These are phyloP conservation scores for Amphipoea lucens DNA, from an alignment of 2,888 invertebrate genomes.

Conservation along the genomic window DNA sequence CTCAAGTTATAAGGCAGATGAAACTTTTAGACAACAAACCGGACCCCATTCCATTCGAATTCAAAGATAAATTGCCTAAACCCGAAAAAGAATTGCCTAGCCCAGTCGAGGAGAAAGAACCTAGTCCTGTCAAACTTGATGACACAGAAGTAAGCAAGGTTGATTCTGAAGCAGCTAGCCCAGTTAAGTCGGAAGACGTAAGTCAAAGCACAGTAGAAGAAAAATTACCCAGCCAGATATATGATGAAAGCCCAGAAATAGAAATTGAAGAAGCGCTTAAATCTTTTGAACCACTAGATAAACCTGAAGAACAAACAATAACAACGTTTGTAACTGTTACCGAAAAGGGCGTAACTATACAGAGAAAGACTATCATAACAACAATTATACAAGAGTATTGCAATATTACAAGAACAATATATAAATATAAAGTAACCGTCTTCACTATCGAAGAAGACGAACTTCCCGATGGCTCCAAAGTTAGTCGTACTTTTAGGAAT, in stretches of 20 bases:
- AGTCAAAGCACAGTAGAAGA: slow-evolving; percentile 40
- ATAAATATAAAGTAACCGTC: slow-evolving; percentile 39
- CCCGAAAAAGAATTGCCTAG: slow-evolving; percentile 1
- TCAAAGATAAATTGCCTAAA: slow-evolving; percentile 39
- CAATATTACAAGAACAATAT: slow-evolving; percentile 1
- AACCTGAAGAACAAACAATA: slow-evolving; percentile 27
- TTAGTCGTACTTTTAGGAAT: neutral
- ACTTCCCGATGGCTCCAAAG: slow-evolving; percentile 26
- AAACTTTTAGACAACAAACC: slow-evolving; percentile 43
- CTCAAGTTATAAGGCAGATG: slow-evolving; percentile 31
- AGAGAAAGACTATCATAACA: slow-evolving; percentile 20
- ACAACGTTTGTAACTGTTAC: slow-evolving; percentile 6
- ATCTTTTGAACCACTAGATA: slow-evolving; percentile 4
- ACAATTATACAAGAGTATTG: slow-evolving; percentile 21
- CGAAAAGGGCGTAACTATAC: slow-evolving; percentile 13
- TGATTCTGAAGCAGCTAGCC: slow-evolving; percentile 15
- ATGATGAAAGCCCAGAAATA: slow-evolving; percentile 24
- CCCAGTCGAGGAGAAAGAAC: slow-evolving; percentile 20
- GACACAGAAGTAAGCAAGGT: slow-evolving; percentile 3
- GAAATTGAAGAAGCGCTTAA: slow-evolving; percentile 26
- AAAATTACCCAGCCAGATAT: slow-evolving; percentile 36
- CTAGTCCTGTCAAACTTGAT: slow-evolving; percentile 6
- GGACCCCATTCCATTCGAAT: slow-evolving; percentile 39
- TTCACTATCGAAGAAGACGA: slow-evolving; percentile 13
- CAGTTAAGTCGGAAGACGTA: slow-evolving; percentile 26